Percentiles rank a stretch among this genome's conserved stretches.
Evolutionary conservation across 2,888 invertebrate species (phyloP).

Genomic region (Volucella zonaria): DNA sequence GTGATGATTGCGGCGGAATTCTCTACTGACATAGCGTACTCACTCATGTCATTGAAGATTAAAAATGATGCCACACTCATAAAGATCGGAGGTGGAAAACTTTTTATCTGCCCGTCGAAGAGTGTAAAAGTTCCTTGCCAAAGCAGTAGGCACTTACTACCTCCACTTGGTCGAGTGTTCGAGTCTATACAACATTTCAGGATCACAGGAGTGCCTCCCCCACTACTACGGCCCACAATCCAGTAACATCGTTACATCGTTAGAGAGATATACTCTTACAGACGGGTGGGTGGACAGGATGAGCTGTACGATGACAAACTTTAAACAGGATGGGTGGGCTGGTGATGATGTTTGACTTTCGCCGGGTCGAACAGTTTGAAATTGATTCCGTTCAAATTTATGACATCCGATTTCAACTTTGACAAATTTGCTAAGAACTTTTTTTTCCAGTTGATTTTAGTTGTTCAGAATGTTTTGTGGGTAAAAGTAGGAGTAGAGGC

Average conservation of each 20-base stretch:
- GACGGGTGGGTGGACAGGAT: neutral
- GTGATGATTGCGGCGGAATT: neutral
- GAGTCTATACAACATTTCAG: neutral
- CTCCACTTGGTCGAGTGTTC: neutral
- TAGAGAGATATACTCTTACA: too few relatives aligned
- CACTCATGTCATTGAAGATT: conserved; percentile 52
- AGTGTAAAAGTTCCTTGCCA: conserved; percentile 29
- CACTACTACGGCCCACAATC: neutral
- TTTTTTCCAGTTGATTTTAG: neutral
- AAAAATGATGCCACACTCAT: conserved; percentile 49
- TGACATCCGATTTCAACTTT: conserved; percentile 1
- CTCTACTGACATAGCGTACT: conserved; percentile 5
- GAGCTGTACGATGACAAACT: neutral
- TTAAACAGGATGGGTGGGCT: neutral
- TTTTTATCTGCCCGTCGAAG: conserved; percentile 52
- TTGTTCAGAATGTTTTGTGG: too few relatives aligned
- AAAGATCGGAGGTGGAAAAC: conserved; percentile 19
- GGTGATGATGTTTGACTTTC: conserved; percentile 12
- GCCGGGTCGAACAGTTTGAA: neutral
- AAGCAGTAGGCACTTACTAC: neutral
- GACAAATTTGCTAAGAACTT: neutral
- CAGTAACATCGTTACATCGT: neutral
- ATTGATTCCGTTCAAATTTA: conserved; percentile 9
- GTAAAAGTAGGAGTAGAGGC: too few relatives aligned
- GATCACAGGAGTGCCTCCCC: neutral